These are phyloP conservation scores for Eulacestoma nigropectus DNA, from an alignment of 2,113 vertebrate species.

Conservation along the genomic window DNA sequence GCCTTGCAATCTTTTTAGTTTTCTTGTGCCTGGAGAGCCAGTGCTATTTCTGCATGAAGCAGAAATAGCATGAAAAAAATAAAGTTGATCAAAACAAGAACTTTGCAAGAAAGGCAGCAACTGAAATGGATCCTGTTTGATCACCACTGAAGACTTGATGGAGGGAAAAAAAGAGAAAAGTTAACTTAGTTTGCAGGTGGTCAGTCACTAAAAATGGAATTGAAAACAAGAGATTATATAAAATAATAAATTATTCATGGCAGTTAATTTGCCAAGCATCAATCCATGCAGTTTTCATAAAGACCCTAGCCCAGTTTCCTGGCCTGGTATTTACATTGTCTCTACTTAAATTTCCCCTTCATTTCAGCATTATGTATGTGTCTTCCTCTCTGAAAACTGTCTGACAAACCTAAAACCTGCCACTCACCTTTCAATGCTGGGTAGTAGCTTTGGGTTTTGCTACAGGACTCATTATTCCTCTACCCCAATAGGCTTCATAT, in stretches of 20 bases:
- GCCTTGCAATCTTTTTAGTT: neutral
- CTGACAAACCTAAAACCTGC: neutral
- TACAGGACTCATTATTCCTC: neutral
- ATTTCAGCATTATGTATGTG: neutral
- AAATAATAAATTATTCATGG: neutral
- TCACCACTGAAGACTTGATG: neutral
- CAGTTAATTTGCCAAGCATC: neutral
- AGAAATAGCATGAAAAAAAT: neutral
- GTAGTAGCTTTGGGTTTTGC: neutral
- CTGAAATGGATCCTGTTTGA: neutral
- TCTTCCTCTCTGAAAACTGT: neutral
- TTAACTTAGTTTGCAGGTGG: neutral
- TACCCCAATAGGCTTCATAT: neutral
- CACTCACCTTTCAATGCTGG: neutral
- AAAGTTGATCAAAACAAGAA: neutral
- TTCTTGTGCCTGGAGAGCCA: neutral
- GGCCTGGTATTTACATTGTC: neutral
- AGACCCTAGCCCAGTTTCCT: neutral
- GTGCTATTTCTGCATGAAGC: neutral
- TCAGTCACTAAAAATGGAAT: neutral
- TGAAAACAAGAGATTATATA: neutral
- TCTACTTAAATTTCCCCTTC: neutral
- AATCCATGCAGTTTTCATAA: neutral
- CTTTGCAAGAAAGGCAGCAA: neutral
- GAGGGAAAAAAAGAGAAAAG: neutral